phyloP scores from a whole-genome alignment of 2,888 invertebrate species.

The Ochlodes sylvanus region DNA sequence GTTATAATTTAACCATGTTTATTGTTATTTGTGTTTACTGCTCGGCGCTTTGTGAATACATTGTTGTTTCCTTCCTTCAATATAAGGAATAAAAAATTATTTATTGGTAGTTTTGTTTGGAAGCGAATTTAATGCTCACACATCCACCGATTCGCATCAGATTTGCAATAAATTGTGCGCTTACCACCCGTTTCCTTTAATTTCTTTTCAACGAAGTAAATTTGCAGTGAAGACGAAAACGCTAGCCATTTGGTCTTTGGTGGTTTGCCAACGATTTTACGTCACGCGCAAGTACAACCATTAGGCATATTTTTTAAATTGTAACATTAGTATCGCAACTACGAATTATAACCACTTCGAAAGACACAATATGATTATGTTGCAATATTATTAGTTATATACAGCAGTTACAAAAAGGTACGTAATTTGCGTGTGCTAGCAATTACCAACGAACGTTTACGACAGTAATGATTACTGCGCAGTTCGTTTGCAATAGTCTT shows the following conservation, averaged over 20 bases:
- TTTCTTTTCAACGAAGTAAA: background rate
- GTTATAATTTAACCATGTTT: background rate
- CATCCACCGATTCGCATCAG: background rate
- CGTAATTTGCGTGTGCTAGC: no score
- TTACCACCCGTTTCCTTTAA: background rate
- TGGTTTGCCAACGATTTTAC: background rate
- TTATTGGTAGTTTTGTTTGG: no score
- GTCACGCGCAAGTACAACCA: constrained; percentile 2
- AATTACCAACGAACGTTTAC: no score
- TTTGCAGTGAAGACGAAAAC: background rate
- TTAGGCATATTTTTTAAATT: constrained; percentile 7
- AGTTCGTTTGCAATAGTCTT: no score
- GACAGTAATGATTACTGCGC: no score
- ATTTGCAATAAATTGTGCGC: background rate
- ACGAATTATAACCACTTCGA: no score
- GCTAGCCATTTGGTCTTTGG: background rate
- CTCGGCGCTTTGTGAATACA: no score
- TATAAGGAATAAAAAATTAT: no score
- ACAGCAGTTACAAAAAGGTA: no score
- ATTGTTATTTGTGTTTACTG: background rate
- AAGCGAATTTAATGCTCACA: background rate
- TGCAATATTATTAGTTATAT: no score
- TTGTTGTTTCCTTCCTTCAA: no score
- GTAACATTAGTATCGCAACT: background rate
- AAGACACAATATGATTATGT: no score